A percentile compares a stretch with the other conserved stretches of the same genome.
Evolutionary conservation across 2,797 vertebrate species (phyloP).

Genomic region (Sphenopsis melanotis): DNA sequence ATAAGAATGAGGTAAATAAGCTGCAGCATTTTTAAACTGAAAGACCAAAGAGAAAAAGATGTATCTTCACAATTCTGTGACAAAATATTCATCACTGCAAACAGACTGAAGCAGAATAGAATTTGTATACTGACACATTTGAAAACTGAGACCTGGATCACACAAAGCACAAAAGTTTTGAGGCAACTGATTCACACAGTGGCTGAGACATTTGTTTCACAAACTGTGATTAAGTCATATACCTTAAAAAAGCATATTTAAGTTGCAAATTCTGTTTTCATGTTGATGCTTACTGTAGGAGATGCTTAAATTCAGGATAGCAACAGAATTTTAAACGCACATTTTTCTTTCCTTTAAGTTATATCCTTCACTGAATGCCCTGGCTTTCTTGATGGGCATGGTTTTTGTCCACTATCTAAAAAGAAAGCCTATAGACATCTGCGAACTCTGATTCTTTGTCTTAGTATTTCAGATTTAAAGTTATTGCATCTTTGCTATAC

Average conservation of each 20-base stretch:
- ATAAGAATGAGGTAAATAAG: neutral
- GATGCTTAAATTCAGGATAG: neutral
- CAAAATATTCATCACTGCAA: neutral
- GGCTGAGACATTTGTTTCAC: neutral
- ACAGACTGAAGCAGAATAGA: neutral
- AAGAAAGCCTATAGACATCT: neutral
- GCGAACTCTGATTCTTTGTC: neutral
- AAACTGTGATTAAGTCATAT: neutral
- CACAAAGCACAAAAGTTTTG: neutral
- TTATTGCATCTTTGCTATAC: neutral
- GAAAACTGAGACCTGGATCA: neutral
- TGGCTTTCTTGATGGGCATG: neutral
- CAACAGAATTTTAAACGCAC: neutral
- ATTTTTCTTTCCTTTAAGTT: neutral
- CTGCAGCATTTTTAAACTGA: neutral
- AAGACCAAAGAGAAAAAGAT: neutral
- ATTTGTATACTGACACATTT: neutral
- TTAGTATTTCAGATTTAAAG: neutral
- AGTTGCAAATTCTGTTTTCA: neutral
- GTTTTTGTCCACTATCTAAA: rapidly evolving
- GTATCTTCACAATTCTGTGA: neutral
- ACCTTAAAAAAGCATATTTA: neutral
- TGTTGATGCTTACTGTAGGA: neutral
- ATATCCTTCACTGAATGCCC: neutral
- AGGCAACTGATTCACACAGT: neutral